phyloP scores from a whole-genome alignment of 2,113 vertebrate genomes.

The Hemicordylus capensis region DNA sequence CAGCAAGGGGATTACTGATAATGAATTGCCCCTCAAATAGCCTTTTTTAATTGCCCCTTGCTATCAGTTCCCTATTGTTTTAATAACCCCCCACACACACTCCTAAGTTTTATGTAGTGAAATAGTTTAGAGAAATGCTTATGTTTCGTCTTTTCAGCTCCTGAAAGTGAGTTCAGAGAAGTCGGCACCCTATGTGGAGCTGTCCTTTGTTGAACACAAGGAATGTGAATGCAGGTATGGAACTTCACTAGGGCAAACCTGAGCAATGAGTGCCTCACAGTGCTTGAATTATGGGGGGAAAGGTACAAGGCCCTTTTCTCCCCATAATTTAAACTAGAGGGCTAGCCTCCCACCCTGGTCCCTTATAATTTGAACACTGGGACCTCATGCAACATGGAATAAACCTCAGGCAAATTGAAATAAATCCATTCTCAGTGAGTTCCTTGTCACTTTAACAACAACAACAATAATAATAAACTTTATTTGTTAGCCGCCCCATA shows the following conservation, averaged over 20 bases:
- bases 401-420: background rate
- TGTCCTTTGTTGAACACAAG: slow-evolving; percentile 73
- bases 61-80: too few species aligned
- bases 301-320: too few species aligned
- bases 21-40: too few species aligned
- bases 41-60: too few species aligned
- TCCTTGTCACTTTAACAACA: too few species aligned
- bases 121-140: background rate
- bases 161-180: slow-evolving; percentile 72
- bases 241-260: background rate
- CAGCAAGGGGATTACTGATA: too few species aligned
- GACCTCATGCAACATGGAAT: background rate
- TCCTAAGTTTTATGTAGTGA: too few species aligned
- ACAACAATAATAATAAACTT: too few species aligned
- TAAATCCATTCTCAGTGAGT: background rate
- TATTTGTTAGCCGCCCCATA: too few species aligned
- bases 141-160: slow-evolving; percentile 71
- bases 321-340: too few species aligned
- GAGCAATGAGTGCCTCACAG: background rate
- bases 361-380: background rate
- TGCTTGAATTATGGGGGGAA: background rate
- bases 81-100: too few species aligned
- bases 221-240: slow-evolving; percentile 77
- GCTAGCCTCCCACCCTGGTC: too few species aligned
- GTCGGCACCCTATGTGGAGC: slow-evolving; percentile 66